Evolutionary conservation across 2,797 vertebrate genomes (phyloP), one percentile per base, ranked within the genome.

Genomic region (Sebastes minor): DNA sequence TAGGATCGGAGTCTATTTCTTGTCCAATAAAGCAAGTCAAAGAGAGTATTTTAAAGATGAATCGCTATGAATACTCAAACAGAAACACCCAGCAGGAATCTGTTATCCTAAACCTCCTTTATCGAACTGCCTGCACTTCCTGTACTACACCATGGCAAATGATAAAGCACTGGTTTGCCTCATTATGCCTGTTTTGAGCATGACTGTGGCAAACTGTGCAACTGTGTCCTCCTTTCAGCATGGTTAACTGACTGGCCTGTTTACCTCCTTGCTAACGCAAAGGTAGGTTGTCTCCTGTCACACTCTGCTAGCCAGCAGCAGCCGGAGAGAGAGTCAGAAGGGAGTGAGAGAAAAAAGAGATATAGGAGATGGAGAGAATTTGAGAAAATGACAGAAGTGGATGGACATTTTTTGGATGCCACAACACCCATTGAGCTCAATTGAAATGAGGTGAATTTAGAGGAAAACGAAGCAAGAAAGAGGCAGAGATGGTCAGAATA

Each of bases 401-500:
- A 76, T 28, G 12, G 46, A 74, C 23, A 53, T n/a, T 72, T n/a
- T 72, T 52, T 35, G 16, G 49, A 72, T 20, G 33, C 63, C 22
- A 12, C 46, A 68, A 64, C 25, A 61, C 11, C 25, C 6, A 18
- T 8, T 55, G 30, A 69, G 30, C 30, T 63, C 6, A 76, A 62
- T 1, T 74, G 55, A 79, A 84, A 81, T 68, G 6, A 61, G 57
- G 56, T 23, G 56, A 64, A 56, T 67, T 60, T 4, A 49, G 62
- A 68, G 46, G 57, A 13, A 55, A 32, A 52, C 52, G 20, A 10
- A 66, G 49, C 11, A 42, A 32, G 33, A 66, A 35, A 61, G 16
- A 72, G 22, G 52, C 28, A 65, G 56, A 67, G 35, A 77, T 64
- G 63, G 75, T 89, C 65, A 65, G 42, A 87, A 91, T 92, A 86